A percentile compares a stretch with the other conserved stretches of the same genome.
Conservation (phyloP, 2,113 vertebrate species). For the Chaenogobius annularis region DNA sequence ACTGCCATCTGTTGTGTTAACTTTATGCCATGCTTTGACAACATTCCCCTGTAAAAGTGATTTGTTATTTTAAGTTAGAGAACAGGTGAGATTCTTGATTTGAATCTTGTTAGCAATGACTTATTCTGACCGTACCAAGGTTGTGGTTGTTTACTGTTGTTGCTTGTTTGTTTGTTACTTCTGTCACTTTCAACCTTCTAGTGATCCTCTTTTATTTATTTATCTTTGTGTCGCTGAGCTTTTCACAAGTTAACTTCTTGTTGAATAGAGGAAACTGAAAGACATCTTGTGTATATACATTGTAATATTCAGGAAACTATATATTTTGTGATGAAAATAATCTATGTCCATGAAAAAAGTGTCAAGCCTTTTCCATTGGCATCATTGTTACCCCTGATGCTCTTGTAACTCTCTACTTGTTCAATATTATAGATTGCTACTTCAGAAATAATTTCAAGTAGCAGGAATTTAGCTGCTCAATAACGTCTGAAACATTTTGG, state of each 20-base stretch:
- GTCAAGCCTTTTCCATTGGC: too few species aligned
- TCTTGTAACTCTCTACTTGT: too few species aligned
- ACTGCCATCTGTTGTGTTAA: not conserved
- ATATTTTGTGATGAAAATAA: too few species aligned
- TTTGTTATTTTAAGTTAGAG: constrained; percentile 20
- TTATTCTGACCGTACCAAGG: not conserved
- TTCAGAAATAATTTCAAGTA: too few species aligned
- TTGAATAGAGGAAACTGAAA: not conserved
- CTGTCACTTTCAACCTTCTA: not conserved
- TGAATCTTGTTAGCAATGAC: constrained; percentile 20
- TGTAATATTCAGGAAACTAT: too few species aligned
- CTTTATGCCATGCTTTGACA: not conserved
- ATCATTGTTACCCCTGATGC: too few species aligned
- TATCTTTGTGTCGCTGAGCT: not conserved
- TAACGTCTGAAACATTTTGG: too few species aligned
- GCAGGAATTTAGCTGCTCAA: too few species aligned
- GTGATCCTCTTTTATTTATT: not conserved
- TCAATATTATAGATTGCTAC: too few species aligned
- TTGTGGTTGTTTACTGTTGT: not conserved
- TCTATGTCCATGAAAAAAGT: too few species aligned
- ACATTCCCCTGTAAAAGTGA: not conserved
- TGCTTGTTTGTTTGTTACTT: not conserved
- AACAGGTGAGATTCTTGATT: not conserved
- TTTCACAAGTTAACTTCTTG: not conserved
- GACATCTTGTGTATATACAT: too few species aligned